These are phyloP conservation scores for Gandaritis pyraliata DNA, from an alignment of 2,888 invertebrate genomes.

Conservation along the genomic window DNA sequence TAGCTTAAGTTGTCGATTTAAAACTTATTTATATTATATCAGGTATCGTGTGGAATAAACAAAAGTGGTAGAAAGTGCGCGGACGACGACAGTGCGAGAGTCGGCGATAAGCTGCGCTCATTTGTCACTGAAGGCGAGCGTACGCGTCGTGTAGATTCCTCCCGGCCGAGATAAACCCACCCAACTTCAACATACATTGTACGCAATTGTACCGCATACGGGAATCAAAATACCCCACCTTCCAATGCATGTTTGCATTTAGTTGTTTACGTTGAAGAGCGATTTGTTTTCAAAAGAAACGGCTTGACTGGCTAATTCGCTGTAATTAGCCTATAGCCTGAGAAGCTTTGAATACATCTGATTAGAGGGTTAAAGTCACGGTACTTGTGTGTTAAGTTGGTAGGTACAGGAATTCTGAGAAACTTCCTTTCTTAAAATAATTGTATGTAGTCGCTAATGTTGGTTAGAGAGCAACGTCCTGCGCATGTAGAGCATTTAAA, in stretches of 20 bases:
- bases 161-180: constrained; percentile 71
- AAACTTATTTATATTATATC: constrained; percentile 51
- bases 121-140: constrained; percentile 77
- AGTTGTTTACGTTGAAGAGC: constrained; percentile 29
- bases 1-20: constrained; percentile 46
- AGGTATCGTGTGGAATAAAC: constrained; percentile 48
- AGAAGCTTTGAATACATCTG: constrained; percentile 16
- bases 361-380: constrained; percentile 16
- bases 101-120: constrained; percentile 73
- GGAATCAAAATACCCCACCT: constrained; percentile 57
- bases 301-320: constrained; percentile 39
- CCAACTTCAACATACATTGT: constrained; percentile 58
- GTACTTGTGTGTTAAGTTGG: not conserved
- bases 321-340: constrained; percentile 19
- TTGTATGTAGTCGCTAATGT: constrained; percentile 5
- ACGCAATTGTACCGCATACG: constrained; percentile 38
- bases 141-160: constrained; percentile 77
- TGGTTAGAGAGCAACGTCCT: constrained; percentile 9
- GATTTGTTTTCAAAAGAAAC: constrained; percentile 25
- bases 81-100: constrained; percentile 55
- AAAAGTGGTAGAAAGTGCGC: constrained; percentile 58
- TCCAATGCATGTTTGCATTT: constrained; percentile 41
- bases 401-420: constrained; percentile 7
- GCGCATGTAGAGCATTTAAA: constrained; percentile 2
- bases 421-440: constrained; percentile 11